Conservation (phyloP, 2,113 vertebrate genomes). For the Barnardius zonarius region DNA sequence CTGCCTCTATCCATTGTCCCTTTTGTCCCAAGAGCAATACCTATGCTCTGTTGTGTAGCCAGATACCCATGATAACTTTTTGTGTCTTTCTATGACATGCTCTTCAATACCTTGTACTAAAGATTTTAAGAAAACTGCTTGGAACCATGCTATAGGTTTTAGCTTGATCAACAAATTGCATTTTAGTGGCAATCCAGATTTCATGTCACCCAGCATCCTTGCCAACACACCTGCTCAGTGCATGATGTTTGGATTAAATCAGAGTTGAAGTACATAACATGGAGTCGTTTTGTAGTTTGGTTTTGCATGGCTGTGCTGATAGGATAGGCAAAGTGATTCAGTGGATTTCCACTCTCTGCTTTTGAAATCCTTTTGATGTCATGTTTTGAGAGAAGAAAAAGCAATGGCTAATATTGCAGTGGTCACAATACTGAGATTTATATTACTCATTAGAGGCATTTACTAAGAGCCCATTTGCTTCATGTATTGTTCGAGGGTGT, state of each 20-base stretch:
- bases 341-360: neutral
- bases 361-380: neutral
- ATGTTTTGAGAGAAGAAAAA: neutral
- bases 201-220: neutral
- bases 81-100: neutral
- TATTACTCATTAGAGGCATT: neutral
- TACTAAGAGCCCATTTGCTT: neutral
- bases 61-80: neutral
- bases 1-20: neutral
- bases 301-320: neutral
- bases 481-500: neutral
- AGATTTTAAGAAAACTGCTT: neutral
- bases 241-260: neutral
- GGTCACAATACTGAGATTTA: neutral
- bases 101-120: neutral
- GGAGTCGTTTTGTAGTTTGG: neutral
- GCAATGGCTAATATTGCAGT: neutral
- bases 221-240: neutral
- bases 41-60: neutral
- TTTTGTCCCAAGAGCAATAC: neutral
- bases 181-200: neutral
- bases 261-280: neutral
- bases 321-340: neutral
- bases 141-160: neutral
- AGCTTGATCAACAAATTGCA: neutral